Base-by-base conservation (phyloP, 2,888 invertebrate genomes). In the Malachius bipustulatus region DNA sequence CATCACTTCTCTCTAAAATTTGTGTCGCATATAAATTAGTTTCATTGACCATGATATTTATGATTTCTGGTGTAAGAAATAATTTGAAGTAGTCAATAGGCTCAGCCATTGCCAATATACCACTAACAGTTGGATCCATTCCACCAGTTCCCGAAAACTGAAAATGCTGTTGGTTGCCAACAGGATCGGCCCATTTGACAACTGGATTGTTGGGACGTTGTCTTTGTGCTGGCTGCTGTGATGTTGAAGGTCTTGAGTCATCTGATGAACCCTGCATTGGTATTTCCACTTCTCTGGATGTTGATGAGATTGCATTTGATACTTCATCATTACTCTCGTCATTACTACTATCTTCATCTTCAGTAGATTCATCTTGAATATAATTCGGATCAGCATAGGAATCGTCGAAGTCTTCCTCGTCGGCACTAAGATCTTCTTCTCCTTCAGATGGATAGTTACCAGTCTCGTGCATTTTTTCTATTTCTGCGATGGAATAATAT, bases 101-200 rank as follows among this genome's bases (percentile, higher is more conserved):
- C 13, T 29, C 30, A n/a, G 30, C 30, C 10, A 29, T n/a, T 12
- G 30, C 30, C 30, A 29, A 11, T 13, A 29, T 29, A 11, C 30
- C 30, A n/a, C 11, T n/a, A 29, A 29, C 13, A 11, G 30, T 29
- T 29, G 30, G 30, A 29, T 29, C 30, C 30, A 29, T 2, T 9
- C 30, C 30, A 29, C 2, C 30, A n/a, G 10, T 11, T 11, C 30
- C 30, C 13, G 12, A 11, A 12, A 29, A 29, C 10, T n/a, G 30
- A 29, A 29, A 29, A n/a, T 29, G 30, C 13, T 29, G 24, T 24
- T 24, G 30, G 10, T 12, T 29, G 10, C 30, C 30, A 9, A 29
- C 30, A 10, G 12, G 30, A 29, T 29, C n/a, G 9, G 30, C 12
- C 30, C 30, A 16, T 6, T 24, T 24, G 8, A 24, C 9, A 9